Percentiles rank a stretch among this genome's conserved stretches.
phyloP scores from a whole-genome alignment of 2,888 invertebrate species.

The Pollenia labialis region DNA sequence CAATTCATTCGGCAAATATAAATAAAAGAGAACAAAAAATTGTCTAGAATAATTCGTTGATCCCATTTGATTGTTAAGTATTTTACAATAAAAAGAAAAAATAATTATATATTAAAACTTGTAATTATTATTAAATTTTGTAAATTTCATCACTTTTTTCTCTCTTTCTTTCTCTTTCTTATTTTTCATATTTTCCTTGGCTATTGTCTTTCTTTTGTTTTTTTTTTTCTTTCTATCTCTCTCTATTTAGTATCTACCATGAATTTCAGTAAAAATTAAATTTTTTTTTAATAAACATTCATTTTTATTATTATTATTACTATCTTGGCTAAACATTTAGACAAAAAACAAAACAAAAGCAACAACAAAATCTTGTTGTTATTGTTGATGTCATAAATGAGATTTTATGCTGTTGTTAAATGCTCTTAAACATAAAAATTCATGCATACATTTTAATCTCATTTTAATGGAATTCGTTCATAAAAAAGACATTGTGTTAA shows the following conservation, averaged over 20 bases:
- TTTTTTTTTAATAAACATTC: slow-evolving; percentile 76
- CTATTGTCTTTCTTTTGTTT: slow-evolving; percentile 43
- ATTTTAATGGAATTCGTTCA: slow-evolving; percentile 28
- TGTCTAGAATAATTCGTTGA: not conserved
- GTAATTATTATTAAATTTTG: slow-evolving; percentile 41
- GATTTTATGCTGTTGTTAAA: slow-evolving; percentile 18
- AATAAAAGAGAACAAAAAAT: not conserved
- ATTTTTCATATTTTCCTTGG: slow-evolving; percentile 47
- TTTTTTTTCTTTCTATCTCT: slow-evolving; percentile 28
- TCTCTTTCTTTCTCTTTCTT: slow-evolving; percentile 11
- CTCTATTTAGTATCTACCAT: slow-evolving; percentile 80
- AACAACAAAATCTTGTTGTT: not conserved
- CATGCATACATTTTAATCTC: slow-evolving; percentile 24
- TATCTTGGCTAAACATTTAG: slow-evolving; percentile 52
- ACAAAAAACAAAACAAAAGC: slow-evolving; percentile 32
- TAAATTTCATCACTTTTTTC: slow-evolving; percentile 49
- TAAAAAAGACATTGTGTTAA: slow-evolving; percentile 38
- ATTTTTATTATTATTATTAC: slow-evolving; percentile 48
- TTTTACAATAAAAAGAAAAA: not conserved
- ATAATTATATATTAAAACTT: not conserved
- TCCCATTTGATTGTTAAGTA: not conserved
- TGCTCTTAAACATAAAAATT: not conserved
- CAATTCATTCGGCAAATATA: not conserved
- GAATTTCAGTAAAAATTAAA: slow-evolving; percentile 83
- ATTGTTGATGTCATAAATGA: slow-evolving; percentile 22